Evolutionary conservation across 2,113 vertebrate genomes (phyloP).

Genomic region (Penelope pileata): DNA sequence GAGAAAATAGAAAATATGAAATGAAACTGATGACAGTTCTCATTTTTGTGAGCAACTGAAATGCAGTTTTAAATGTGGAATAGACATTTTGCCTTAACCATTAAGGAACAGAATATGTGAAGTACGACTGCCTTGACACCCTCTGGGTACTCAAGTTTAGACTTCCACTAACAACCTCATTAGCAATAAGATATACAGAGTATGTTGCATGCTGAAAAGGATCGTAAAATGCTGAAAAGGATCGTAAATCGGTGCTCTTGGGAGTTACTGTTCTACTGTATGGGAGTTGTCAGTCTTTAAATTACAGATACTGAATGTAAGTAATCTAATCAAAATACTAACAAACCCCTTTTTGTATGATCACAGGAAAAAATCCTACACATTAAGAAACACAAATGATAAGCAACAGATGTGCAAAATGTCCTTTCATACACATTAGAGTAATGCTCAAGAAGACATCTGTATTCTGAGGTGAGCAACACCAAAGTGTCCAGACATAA

Average conservation of each 20-base stretch:
- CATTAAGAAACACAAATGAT: background rate
- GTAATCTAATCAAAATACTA: constrained; percentile 43
- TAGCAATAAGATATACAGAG: background rate
- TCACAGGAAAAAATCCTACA: background rate
- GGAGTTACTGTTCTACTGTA: background rate
- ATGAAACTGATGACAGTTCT: background rate
- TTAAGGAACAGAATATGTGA: background rate
- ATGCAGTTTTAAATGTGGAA: background rate
- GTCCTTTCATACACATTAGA: background rate
- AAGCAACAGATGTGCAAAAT: background rate
- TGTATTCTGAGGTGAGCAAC: background rate
- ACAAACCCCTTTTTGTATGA: background rate
- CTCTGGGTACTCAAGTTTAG: background rate
- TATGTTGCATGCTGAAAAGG: background rate
- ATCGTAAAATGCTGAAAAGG: background rate
- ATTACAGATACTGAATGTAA: background rate
- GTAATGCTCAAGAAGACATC: background rate
- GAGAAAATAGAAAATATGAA: background rate
- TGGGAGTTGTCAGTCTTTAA: background rate
- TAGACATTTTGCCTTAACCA: background rate
- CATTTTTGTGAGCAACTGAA: background rate
- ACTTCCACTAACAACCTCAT: background rate
- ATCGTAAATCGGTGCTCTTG: background rate
- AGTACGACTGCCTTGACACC: background rate
- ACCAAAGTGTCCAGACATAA: background rate